Evolutionary conservation across 2,797 vertebrate species (phyloP).

Genomic region (Cryptoblepharus egeriae): DNA sequence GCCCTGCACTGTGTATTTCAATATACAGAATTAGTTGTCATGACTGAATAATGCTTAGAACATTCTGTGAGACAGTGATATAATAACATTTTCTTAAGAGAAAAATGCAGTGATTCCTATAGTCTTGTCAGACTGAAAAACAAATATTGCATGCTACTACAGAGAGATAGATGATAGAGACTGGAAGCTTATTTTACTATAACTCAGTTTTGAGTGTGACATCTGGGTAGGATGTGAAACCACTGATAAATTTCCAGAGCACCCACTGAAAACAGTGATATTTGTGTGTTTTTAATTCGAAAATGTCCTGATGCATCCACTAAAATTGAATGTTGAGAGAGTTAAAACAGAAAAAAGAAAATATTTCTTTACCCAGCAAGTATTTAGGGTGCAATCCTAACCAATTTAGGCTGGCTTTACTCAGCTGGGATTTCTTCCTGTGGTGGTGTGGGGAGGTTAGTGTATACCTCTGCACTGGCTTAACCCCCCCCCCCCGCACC

Average conservation of each 20-base stretch:
- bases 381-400: too few relatives aligned
- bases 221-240: not conserved
- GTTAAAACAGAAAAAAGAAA: too few relatives aligned
- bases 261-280: not conserved
- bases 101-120: slow-evolving; percentile 40
- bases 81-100: slow-evolving; percentile 38
- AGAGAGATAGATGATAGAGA: slow-evolving; percentile 27
- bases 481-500: too few relatives aligned
- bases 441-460: too few relatives aligned
- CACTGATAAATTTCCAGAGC: not conserved
- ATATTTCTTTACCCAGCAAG: too few relatives aligned
- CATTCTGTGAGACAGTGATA: slow-evolving; percentile 26
- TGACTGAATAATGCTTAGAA: slow-evolving; percentile 49
- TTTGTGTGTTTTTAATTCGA: not conserved
- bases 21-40: slow-evolving; percentile 42
- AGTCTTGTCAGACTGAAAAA: slow-evolving; percentile 39
- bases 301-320: not conserved
- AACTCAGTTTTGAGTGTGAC: slow-evolving; percentile 32
- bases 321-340: too few relatives aligned
- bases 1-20: slow-evolving; percentile 5
- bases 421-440: too few relatives aligned
- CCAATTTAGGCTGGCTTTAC: too few relatives aligned
- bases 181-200: slow-evolving; percentile 11
- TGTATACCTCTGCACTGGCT: too few relatives aligned
- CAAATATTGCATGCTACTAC: slow-evolving; percentile 22